Conservation (phyloP, 2,888 invertebrate genomes). For the Tenthredo amoena region DNA sequence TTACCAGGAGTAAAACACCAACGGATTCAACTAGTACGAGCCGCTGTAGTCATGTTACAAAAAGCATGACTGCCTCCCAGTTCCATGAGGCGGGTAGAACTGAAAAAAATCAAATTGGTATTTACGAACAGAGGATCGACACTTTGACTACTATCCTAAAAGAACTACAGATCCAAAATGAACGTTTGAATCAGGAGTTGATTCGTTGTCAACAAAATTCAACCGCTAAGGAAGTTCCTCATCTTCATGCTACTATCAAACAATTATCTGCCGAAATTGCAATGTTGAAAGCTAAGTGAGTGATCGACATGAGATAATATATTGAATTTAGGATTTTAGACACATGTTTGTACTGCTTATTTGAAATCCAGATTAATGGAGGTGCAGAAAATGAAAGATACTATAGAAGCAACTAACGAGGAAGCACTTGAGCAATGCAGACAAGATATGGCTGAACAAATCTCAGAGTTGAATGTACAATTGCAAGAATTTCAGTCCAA, state of each 20-base stretch:
- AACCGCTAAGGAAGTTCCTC: conserved; percentile 52
- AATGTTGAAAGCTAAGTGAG: conserved; percentile 62
- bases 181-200: conserved; percentile 58
- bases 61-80: not conserved
- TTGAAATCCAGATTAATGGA: conserved; percentile 62
- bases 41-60: conserved; percentile 53
- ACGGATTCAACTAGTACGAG: conserved; percentile 56
- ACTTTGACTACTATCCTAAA: conserved; percentile 59
- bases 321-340: not conserved
- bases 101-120: conserved; percentile 54
- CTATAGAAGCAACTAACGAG: conserved; percentile 62
- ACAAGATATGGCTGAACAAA: conserved; percentile 60
- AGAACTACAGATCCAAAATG: conserved; percentile 64
- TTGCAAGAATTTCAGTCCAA: conserved; percentile 62
- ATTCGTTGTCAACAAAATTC: conserved; percentile 48
- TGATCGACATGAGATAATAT: not conserved
- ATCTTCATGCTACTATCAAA: conserved; percentile 57
- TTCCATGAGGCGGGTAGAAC: conserved; percentile 27
- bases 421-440: conserved; percentile 64
- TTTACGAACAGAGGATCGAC: conserved; percentile 60
- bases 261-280: conserved; percentile 61
- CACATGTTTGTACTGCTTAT: not conserved
- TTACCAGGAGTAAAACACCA: conserved; percentile 51
- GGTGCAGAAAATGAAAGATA: conserved; percentile 62
- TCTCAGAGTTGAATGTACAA: conserved; percentile 61